Conservation (phyloP, 2,888 invertebrate genomes). For the Mesorhabditis sp. region DNA sequence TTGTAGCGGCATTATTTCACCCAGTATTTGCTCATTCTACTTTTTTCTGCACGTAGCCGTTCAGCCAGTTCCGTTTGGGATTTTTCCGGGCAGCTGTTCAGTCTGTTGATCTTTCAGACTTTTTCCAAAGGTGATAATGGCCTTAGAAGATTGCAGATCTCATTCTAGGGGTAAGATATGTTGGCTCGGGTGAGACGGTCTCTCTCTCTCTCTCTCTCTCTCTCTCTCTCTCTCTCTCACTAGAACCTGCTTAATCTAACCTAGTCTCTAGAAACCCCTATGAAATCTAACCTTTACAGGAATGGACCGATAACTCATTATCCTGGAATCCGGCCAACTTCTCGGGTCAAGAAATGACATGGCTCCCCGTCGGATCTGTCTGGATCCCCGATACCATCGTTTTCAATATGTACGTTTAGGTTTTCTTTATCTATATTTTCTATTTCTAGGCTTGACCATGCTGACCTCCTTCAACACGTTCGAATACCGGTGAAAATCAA, state of each 20-base stretch:
- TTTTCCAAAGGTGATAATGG: too few relatives aligned
- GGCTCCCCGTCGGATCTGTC: conserved; percentile 77
- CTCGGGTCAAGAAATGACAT: conserved; percentile 75
- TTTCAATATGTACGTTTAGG: conserved; percentile 75
- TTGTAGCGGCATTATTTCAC: neutral
- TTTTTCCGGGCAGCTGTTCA: too few relatives aligned
- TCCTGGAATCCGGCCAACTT: conserved; percentile 81
- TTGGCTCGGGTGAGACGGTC: too few relatives aligned
- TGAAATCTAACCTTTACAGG: conserved; percentile 56
- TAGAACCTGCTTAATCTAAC: too few relatives aligned
- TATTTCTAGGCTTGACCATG: conserved; percentile 37
- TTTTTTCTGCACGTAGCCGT: too few relatives aligned
- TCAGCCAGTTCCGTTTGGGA: too few relatives aligned
- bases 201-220: too few relatives aligned
- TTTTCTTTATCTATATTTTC: neutral
- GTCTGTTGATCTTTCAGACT: too few relatives aligned
- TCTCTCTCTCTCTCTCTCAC: too few relatives aligned
- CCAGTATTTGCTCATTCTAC: neutral
- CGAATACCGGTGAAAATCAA: conserved; percentile 41
- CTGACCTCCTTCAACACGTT: conserved; percentile 38
- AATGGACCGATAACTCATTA: conserved; percentile 79
- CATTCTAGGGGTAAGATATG: too few relatives aligned
- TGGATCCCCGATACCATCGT: conserved; percentile 84
- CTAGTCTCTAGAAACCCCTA: neutral
- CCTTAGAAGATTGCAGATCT: too few relatives aligned